Evolutionary conservation across 2,797 vertebrate genomes (phyloP).

Genomic region (Acanthis flammea): DNA sequence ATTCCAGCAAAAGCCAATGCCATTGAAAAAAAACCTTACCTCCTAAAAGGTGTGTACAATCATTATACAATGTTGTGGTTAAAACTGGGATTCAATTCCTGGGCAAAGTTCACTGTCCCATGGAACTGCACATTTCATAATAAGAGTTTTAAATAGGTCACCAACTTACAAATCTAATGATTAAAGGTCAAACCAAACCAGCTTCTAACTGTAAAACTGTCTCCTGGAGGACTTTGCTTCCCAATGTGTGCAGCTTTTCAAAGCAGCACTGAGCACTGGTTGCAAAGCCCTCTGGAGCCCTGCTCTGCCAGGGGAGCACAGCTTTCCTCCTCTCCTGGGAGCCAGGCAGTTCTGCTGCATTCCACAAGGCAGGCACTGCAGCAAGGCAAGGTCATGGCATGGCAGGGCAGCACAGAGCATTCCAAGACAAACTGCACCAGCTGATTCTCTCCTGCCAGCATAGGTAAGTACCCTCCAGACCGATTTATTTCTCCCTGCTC

Average conservation of each 20-base stretch:
- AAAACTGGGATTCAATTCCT: slow-evolving; percentile 58
- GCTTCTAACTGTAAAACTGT: neutral
- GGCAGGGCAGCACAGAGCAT: neutral
- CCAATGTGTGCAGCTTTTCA: neutral
- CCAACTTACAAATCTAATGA: slow-evolving; percentile 15
- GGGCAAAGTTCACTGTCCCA: slow-evolving; percentile 66
- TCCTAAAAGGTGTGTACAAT: slow-evolving; percentile 45
- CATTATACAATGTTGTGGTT: slow-evolving; percentile 64
- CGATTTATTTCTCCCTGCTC: neutral
- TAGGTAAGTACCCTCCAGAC: neutral
- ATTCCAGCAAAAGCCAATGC: slow-evolving; percentile 27
- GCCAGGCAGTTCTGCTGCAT: neutral
- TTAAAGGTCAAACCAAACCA: slow-evolving; percentile 49
- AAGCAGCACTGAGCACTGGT: neutral
- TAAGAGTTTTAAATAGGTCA: slow-evolving; percentile 61
- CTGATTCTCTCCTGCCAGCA: neutral
- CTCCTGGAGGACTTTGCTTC: neutral
- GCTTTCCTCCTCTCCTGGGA: neutral
- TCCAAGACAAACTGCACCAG: neutral
- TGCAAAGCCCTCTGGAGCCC: neutral
- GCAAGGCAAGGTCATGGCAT: neutral
- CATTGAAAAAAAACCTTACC: neutral
- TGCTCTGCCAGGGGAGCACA: neutral
- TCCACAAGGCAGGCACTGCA: neutral
- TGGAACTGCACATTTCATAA: slow-evolving; percentile 58